These are phyloP conservation scores for Scotopteryx bipunctaria DNA, from an alignment of 2,888 invertebrate genomes.

Conservation along the genomic window DNA sequence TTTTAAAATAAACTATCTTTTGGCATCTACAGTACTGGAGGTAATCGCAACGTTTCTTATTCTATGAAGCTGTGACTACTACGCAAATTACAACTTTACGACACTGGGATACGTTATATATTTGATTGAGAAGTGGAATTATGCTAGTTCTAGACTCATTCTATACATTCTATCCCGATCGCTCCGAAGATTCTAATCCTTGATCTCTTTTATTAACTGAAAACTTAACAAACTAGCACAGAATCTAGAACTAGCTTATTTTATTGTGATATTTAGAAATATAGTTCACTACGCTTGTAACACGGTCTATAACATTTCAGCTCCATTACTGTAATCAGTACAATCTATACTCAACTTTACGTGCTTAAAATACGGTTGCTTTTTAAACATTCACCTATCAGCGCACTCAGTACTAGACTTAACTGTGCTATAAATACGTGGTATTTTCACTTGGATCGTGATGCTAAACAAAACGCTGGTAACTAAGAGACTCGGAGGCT, in stretches of 20 bases:
- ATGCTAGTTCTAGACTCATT: constrained; percentile 1
- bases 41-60: constrained; percentile 22
- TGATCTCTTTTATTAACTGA: no score
- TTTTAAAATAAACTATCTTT: constrained; percentile 23
- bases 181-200: no score
- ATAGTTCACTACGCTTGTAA: neutral
- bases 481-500: constrained; percentile 26
- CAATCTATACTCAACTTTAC: neutral
- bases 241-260: neutral
- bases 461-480: constrained; percentile 11
- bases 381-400: neutral
- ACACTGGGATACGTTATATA: constrained; percentile 7
- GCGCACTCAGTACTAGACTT: constrained; percentile 2
- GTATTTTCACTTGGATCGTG: neutral
- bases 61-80: constrained; percentile 13
- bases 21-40: constrained; percentile 27
- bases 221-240: no score
- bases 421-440: constrained; percentile 1
- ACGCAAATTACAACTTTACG: constrained; percentile 9
- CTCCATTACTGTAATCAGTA: neutral
- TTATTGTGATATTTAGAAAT: neutral
- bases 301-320: neutral
- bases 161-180: no score
- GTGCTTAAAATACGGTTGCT: neutral
- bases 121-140: constrained; percentile 5